These are phyloP conservation scores for Drosophila punjabiensis DNA, from an alignment of 1,140 invertebrate species.

Conservation along the genomic window DNA sequence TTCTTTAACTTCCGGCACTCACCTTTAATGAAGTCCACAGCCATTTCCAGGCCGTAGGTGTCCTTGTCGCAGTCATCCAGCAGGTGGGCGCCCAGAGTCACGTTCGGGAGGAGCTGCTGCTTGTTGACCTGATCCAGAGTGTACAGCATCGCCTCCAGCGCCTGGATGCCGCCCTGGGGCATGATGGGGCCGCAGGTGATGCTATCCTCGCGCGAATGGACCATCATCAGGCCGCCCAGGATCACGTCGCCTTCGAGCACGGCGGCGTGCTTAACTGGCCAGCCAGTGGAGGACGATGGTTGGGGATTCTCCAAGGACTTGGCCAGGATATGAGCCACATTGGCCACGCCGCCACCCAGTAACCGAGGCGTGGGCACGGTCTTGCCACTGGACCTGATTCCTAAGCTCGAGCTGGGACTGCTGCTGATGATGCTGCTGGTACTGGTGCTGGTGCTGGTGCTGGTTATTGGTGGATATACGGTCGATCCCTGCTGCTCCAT, in stretches of 20 bases:
- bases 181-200: conserved; percentile 96
- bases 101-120: conserved; percentile 89
- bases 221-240: conserved; percentile 97
- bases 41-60: conserved; percentile 98
- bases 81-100: conserved; percentile 94
- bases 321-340: conserved; percentile 37
- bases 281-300: conserved; percentile 80
- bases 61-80: conserved; percentile 98
- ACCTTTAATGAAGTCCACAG: conserved; percentile 99
- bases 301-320: conserved; percentile 44
- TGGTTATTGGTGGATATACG: conserved; percentile 22
- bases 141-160: conserved; percentile 96
- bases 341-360: conserved; percentile 15
- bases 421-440: neutral
- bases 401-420: neutral
- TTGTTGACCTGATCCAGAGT: conserved; percentile 94
- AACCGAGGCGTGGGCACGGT: conserved; percentile 47
- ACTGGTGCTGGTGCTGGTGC: conserved; percentile 5
- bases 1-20: conserved; percentile 71
- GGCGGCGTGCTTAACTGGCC: conserved; percentile 95
- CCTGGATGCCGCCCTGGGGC: conserved; percentile 97
- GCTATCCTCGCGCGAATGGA: conserved; percentile 94
- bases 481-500: conserved; percentile 22
- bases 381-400: conserved; percentile 26
- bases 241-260: conserved; percentile 93